Evolutionary conservation across 1,140 invertebrate species (phyloP).

Genomic region (Andricus grossulariae): DNA sequence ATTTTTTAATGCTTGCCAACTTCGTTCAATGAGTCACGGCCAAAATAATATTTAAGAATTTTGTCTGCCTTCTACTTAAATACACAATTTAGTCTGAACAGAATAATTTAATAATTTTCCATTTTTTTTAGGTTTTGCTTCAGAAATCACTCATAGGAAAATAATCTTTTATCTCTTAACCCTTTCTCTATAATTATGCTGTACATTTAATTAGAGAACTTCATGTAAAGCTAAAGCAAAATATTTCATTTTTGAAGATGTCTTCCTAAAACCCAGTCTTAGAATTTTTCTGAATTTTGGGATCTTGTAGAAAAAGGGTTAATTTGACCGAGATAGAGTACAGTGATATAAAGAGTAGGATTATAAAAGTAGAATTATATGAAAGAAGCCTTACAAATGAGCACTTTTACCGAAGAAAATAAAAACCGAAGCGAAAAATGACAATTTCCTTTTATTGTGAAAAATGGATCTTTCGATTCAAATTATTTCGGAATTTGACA

Average conservation of each 20-base stretch:
- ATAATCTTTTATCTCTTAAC: not conserved
- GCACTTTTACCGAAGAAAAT: not conserved
- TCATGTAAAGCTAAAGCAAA: too few species aligned
- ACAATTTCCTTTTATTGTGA: not conserved
- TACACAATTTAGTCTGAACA: too few species aligned
- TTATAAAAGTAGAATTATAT: not conserved
- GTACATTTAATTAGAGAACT: too few species aligned
- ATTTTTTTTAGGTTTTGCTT: too few species aligned
- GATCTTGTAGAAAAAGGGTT: slow-evolving; percentile 3
- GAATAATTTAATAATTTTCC: too few species aligned
- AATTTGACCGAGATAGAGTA: not conserved
- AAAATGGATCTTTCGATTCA: not conserved
- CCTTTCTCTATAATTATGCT: not conserved
- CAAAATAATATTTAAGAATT: too few species aligned
- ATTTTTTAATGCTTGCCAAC: too few species aligned
- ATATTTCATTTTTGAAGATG: not conserved
- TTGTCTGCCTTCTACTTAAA: too few species aligned
- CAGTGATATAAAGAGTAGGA: not conserved
- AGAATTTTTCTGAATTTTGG: not conserved
- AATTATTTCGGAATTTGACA: not conserved
- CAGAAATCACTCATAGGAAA: too few species aligned
- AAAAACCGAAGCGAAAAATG: not conserved
- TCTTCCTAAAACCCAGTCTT: not conserved
- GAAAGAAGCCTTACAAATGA: not conserved
- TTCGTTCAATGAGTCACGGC: too few species aligned